A percentile compares a stretch with the other conserved stretches of the same genome.
These are phyloP conservation scores for Asteroscopus sphinx DNA, from an alignment of 2,888 invertebrate species.

Conservation along the genomic window DNA sequence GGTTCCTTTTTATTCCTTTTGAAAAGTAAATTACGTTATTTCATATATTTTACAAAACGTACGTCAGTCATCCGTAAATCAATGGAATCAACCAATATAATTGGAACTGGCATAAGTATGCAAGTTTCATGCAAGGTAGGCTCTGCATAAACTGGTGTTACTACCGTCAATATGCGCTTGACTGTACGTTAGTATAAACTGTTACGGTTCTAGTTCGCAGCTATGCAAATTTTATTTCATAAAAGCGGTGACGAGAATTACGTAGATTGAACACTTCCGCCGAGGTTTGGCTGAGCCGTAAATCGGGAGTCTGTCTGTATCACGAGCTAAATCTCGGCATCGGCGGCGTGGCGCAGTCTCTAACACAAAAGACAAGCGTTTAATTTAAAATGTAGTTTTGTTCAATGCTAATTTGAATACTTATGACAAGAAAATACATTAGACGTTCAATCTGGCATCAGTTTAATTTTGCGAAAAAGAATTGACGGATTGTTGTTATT, in stretches of 20 bases:
- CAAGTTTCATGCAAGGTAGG: too few species aligned
- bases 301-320: conserved; percentile 37
- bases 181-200: conserved; percentile 24
- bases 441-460: too few species aligned
- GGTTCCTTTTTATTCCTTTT: too few species aligned
- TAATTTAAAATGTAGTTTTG: conserved; percentile 32
- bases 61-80: too few species aligned
- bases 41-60: conserved; percentile 4
- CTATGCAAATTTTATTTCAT: conserved; percentile 62
- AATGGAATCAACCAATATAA: too few species aligned
- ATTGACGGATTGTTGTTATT: too few species aligned
- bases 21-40: conserved; percentile 10
- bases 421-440: too few species aligned
- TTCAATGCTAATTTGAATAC: conserved; percentile 9
- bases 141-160: too few species aligned
- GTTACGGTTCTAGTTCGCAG: conserved; percentile 46
- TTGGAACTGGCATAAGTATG: too few species aligned
- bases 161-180: too few species aligned
- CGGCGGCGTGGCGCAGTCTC: conserved; percentile 1
- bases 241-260: conserved; percentile 62
- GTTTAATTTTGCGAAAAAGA: too few species aligned
- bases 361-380: conserved; percentile 19
- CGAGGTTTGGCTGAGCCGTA: conserved; percentile 51
- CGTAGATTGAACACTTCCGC: conserved; percentile 61
- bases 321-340: conserved; percentile 10